Evolutionary conservation across 2,888 invertebrate genomes (phyloP), one percentile per base, ranked within the genome.

Genomic region (Caenorhabditis plicata): DNA sequence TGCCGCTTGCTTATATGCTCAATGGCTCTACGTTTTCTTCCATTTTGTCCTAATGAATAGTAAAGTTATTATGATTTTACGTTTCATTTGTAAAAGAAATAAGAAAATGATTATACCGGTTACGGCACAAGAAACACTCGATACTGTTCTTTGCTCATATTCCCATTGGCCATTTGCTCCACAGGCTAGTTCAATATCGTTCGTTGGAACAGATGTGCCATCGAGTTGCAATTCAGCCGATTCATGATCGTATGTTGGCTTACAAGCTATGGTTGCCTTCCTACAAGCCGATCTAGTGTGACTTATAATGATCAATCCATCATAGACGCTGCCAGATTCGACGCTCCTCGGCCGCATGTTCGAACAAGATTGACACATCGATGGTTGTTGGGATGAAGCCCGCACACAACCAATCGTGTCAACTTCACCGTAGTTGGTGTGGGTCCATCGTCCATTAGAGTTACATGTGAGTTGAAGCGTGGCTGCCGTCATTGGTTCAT

Each of bases 251-350:
- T 53, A 45, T 2, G 58, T 58, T 11, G 52, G 22, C 39, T 42
- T 43, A 22, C 58, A 58, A 20, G 44, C 42, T 20, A 58, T 45
- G 17, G 29, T 39, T 0, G 60, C 60, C 35, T 54, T 50, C 15
- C 43, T 31, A 29, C 60, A 60, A 15, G 33, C n/a, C 15, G 53
- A 46, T 11, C 38, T 25, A 13, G 42, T 31, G 15, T 62, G 64
- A 26, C 50, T 56, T 8, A 68, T 53, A 1, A 64, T 58, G 8
- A 68, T 17, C 64, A 68, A 58, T 60, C 68, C 68, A 35, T 68
- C 53, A 45, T 67, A 66, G 11, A 9, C 20, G 4, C 26, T 20
- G n/a, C 44, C 38, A 2, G 19, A 19, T 15, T 32, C 46, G 41
- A 40, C 36, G n/a, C 39, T 5, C 9, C 7, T 15, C 3, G 60